phyloP scores from a whole-genome alignment of 2,888 invertebrate genomes.

The Diarsia rubi region DNA sequence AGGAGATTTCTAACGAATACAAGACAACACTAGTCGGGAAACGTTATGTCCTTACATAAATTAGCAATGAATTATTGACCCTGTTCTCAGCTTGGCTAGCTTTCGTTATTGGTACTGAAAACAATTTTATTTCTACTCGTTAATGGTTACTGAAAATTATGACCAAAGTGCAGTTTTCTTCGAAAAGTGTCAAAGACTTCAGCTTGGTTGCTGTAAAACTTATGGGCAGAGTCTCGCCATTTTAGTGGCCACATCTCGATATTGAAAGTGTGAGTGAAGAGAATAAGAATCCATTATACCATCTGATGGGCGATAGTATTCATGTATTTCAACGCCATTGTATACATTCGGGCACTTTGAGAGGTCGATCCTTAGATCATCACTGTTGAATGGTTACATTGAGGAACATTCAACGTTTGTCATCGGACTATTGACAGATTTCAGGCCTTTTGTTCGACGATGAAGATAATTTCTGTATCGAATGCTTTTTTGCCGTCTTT shows the following conservation, averaged over 20 bases:
- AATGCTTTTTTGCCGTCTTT: slow-evolving; percentile 29
- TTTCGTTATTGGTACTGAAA: too few species aligned
- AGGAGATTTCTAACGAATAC: too few species aligned
- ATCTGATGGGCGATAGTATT: slow-evolving; percentile 81
- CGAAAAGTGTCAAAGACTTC: too few species aligned
- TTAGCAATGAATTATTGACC: too few species aligned
- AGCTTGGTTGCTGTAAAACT: too few species aligned
- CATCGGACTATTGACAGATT: slow-evolving; percentile 71
- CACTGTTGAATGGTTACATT: slow-evolving; percentile 74
- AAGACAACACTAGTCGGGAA: too few species aligned
- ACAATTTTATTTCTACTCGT: too few species aligned
- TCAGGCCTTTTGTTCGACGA: slow-evolving; percentile 52
- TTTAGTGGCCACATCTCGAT: slow-evolving; percentile 63
- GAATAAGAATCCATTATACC: slow-evolving; percentile 64
- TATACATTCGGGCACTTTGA: slow-evolving; percentile 75
- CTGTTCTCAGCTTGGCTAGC: too few species aligned
- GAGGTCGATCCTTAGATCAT: slow-evolving; percentile 64
- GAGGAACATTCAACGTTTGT: slow-evolving; percentile 72
- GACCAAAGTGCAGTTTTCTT: too few species aligned
- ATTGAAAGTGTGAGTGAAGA: slow-evolving; percentile 73
- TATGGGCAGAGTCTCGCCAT: neutral
- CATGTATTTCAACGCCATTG: slow-evolving; percentile 80
- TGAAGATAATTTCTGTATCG: slow-evolving; percentile 53
- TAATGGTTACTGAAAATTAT: too few species aligned
- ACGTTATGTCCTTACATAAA: too few species aligned